Conservation (phyloP, 2,797 vertebrate genomes). For the Cirrhinus mrigala region DNA sequence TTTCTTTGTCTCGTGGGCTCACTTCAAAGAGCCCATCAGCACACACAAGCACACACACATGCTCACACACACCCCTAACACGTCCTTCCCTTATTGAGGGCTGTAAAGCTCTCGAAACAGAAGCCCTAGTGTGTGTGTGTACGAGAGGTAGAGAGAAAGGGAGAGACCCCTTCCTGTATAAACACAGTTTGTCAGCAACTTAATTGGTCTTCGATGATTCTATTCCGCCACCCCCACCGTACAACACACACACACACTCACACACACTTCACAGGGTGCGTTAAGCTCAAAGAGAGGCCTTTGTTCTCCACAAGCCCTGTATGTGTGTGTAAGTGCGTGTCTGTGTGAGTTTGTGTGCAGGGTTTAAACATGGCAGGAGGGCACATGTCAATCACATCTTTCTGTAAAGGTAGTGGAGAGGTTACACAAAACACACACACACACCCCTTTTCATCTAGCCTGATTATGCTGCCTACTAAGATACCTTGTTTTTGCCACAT, state of each 20-base stretch:
- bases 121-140: conserved; percentile 42
- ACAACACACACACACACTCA: conserved; percentile 25
- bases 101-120: conserved; percentile 59
- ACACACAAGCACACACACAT: neutral
- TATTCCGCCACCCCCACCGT: conserved; percentile 53
- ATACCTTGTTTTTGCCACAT: neutral
- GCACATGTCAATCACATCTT: conserved; percentile 42
- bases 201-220: conserved; percentile 64
- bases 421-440: conserved; percentile 24
- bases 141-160: conserved; percentile 46
- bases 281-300: conserved; percentile 54
- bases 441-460: neutral
- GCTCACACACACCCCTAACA: conserved; percentile 38
- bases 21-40: conserved; percentile 50
- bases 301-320: conserved; percentile 54
- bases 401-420: conserved; percentile 8
- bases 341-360: conserved; percentile 24
- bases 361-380: conserved; percentile 38
- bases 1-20: conserved; percentile 46
- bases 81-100: conserved; percentile 54
- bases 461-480: neutral
- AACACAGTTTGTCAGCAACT: conserved; percentile 70
- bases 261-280: conserved; percentile 46
- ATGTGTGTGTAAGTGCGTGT: conserved; percentile 14
- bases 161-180: conserved; percentile 57